Percentiles rank a stretch among this genome's conserved stretches.
These are phyloP conservation scores for Mythimna lalbum DNA, from an alignment of 2,888 invertebrate genomes.

Conservation along the genomic window DNA sequence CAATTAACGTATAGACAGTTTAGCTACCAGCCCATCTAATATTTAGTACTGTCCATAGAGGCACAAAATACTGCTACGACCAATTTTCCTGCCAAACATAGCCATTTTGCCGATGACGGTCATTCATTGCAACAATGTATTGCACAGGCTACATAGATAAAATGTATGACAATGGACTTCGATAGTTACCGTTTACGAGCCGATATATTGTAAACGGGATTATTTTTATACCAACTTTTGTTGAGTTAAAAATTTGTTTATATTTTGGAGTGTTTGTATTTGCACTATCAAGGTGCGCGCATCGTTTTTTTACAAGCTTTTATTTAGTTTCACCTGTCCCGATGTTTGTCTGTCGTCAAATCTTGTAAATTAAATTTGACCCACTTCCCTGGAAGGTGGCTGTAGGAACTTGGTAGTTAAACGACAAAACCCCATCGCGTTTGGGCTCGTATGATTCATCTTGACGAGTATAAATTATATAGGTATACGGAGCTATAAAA, in stretches of 20 bases:
- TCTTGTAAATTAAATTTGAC: too few relatives aligned
- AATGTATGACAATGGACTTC: conserved; percentile 13
- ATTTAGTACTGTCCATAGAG: background rate
- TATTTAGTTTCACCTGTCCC: too few relatives aligned
- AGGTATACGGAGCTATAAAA: too few relatives aligned
- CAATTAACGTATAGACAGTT: background rate
- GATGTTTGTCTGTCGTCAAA: too few relatives aligned
- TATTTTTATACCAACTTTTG: conserved; percentile 1
- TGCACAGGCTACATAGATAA: conserved; percentile 12
- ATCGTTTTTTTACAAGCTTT: too few relatives aligned
- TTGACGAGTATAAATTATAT: too few relatives aligned
- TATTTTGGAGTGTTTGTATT: background rate
- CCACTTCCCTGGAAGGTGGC: too few relatives aligned
- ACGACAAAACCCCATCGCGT: too few relatives aligned
- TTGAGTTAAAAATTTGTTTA: background rate
- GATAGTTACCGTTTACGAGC: conserved; percentile 22
- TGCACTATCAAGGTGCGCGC: background rate
- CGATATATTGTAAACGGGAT: conserved; percentile 15
- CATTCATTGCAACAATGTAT: conserved; percentile 32
- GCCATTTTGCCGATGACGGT: conserved; percentile 8
- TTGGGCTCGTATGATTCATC: too few relatives aligned
- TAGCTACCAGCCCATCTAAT: background rate
- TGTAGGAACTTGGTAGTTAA: too few relatives aligned
- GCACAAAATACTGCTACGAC: conserved; percentile 20
- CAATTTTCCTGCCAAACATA: conserved; percentile 23